Evolutionary conservation across 2,888 invertebrate genomes (phyloP), one percentile per base, ranked within the genome.

Genomic region (Drosophila niveifrons): DNA sequence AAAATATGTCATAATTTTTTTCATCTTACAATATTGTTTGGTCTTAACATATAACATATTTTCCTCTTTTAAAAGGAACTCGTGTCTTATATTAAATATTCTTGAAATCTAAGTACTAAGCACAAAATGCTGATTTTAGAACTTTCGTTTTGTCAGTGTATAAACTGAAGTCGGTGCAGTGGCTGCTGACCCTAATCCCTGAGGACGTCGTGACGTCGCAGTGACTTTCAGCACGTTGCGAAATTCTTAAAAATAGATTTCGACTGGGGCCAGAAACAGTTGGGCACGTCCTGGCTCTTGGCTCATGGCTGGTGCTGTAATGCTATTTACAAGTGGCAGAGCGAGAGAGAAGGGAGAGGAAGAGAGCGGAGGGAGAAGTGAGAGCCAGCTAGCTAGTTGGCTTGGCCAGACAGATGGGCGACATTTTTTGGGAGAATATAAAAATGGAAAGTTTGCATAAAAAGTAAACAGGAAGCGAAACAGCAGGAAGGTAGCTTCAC

Each of bases 401-500:
- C 66, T 57, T 72, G 63, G 64, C 50, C 73, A 80, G 79, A 80
- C 86, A 85, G 72, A 55, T 36, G 59, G 82, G 83, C 86, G 86
- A 83, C 85, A 78, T 61, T 81, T 71, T 53, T 70, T 23, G 23
- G 52, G 41, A 44, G 56, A 77, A 77, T 69, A 77, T 69, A 80
- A 82, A 83, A 83, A 83, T 76, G 81, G 83, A 83, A 83, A 83
- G 83, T 83, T 85, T 76, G 86, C 83, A 83, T 83, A 70, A 75
- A 82, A 82, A 82, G 58, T 50, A 63, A 46, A 69, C 66, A 66
- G 66, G 66, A 70, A 64, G 58, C 15, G 47, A 58, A 67, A 65
- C 65, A 64, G 79, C 66, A 73, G 67, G 66, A 71, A 82, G 86
- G 82, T 82, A 82, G 73, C 80, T 76, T 4, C 18, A 76, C 82